Conservation (phyloP, 1,140 invertebrate genomes). For the Apis dorsata region DNA sequence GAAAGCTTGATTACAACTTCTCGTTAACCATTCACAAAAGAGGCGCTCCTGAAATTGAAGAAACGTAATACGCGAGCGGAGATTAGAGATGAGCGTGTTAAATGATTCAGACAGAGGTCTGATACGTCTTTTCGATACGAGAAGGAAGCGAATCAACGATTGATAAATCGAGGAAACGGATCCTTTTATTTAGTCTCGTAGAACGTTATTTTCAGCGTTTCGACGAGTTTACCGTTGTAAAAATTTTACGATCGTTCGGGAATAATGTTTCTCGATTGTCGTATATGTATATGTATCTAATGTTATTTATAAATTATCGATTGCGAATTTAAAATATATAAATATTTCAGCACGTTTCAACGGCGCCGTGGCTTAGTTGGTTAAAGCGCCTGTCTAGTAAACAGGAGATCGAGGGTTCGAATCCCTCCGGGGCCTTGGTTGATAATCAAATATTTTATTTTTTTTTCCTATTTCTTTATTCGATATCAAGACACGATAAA, state of each 20-base stretch:
- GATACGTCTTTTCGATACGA: neutral
- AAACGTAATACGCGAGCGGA: neutral
- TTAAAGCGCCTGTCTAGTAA: constrained; percentile 83
- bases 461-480: constrained; percentile 34
- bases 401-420: constrained; percentile 82
- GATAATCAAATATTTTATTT: constrained; percentile 1
- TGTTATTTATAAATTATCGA: neutral
- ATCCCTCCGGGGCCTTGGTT: constrained; percentile 80
- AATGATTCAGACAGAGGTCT: neutral
- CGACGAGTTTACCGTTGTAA: neutral
- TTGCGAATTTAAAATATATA: accelerated
- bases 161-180: too few relatives aligned
- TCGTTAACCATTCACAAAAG: constrained; percentile 25
- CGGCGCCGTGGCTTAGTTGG: constrained; percentile 82
- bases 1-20: constrained; percentile 2
- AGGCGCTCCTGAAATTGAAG: constrained; percentile 6
- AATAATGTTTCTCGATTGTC: neutral
- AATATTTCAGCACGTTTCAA: neutral
- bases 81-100: neutral
- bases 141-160: neutral
- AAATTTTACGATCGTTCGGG: neutral
- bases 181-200: neutral
- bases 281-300: neutral
- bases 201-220: neutral
- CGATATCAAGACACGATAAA: too few relatives aligned